Evolutionary conservation across 2,797 vertebrate genomes (phyloP), one percentile per base, ranked within the genome.

Genomic region (Enteromius unitaeniatus): DNA sequence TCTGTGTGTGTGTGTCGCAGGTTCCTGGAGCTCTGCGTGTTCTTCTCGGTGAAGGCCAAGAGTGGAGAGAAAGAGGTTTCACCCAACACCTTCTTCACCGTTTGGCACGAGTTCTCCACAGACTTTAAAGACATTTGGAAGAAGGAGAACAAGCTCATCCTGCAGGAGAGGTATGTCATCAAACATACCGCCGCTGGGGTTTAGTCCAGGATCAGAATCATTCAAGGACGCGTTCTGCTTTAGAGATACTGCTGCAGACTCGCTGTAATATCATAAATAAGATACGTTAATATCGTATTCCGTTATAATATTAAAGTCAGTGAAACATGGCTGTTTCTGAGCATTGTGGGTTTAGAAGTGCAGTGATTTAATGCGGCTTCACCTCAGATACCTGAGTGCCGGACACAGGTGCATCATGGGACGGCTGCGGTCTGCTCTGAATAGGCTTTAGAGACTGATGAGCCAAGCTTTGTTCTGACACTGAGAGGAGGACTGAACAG

Each of bases 121-220:
- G 97, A 99, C 91, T 99, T 99, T 91, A 99, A 99, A 94, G 97
- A 98, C 60, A 95, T 94, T 81, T 99, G 98, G 97, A 99, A 99
- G 92, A 98, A 96, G 84, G 97, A 99, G 92, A 99, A 97, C 92
- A 99, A 97, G 91, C 89, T 94, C 82, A 97, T 99, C 92, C 94
- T 99, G 42, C 96, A 97, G 91, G 97, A 99, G 90, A 97, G 97
- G 98, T 98, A 93, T 58, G 62, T 79, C 62, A 67, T 17, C 77
- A 67, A 53, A 79, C 78, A 68, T 80, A 11, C 11, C 10, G 7
- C 45, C 31, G 26, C 31, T 34, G 82, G 86, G 86, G 82, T 88
- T 88, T 82, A 79, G 82, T 84, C 85, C 82, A 79, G 69, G 69
- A 80, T 81, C 82, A 21, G 58, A 72, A 80, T 78, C 64, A 42